These are phyloP conservation scores for Triops cancriformis DNA, from an alignment of 1,140 invertebrate species.

Conservation along the genomic window DNA sequence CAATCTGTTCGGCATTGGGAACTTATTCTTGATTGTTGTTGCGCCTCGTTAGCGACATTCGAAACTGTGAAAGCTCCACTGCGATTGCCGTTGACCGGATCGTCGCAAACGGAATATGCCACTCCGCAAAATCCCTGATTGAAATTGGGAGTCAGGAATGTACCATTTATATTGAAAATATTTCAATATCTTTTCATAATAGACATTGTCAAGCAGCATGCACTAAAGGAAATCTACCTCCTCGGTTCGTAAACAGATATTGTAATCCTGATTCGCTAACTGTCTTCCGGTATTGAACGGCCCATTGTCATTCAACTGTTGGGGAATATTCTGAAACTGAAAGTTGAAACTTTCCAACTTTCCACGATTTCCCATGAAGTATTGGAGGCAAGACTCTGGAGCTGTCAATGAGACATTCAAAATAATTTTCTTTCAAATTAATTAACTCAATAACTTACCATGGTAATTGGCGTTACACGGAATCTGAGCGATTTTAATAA, in stretches of 20 bases:
- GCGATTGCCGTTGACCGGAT: not conserved
- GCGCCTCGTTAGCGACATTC: not conserved
- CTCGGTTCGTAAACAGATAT: conserved; percentile 22
- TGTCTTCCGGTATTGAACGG: conserved; percentile 1
- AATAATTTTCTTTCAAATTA: not conserved
- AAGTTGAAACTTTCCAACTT: conserved; percentile 19
- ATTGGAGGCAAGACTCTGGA: conserved; percentile 17
- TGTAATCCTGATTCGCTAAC: conserved; percentile 19
- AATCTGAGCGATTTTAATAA: conserved; percentile 7
- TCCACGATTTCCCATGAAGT: conserved; percentile 11
- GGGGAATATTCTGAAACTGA: conserved; percentile 1
- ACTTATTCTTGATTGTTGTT: not conserved
- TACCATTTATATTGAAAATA: no score
- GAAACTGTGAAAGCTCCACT: not conserved
- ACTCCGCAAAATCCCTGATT: not conserved
- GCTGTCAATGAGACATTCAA: not conserved
- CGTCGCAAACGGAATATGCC: not conserved
- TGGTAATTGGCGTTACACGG: not conserved
- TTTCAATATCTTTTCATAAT: no score
- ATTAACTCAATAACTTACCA: not conserved
- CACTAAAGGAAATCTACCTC: not conserved
- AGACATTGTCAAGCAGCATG: not conserved
- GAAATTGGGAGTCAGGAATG: no score
- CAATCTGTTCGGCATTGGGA: conserved; percentile 58
- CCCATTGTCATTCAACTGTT: not conserved